Evolutionary conservation across 1,140 invertebrate genomes (phyloP), one percentile per base, ranked within the genome.

Genomic region (Drosophila elegans): DNA sequence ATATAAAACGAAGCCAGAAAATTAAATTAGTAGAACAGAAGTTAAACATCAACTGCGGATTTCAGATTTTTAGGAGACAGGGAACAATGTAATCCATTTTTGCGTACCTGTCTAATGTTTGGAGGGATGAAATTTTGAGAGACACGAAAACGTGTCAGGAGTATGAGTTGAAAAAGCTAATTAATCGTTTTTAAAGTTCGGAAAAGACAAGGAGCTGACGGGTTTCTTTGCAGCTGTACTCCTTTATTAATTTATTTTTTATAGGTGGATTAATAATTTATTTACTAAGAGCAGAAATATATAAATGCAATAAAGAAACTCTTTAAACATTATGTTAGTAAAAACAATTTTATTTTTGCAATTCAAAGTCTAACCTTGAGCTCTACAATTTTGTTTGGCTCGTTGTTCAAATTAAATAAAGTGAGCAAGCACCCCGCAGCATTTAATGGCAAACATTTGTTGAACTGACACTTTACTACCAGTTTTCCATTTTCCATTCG

Each of bases 371-470:
- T 13, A 13, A 13, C n/a, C 4, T 13, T 7, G n/a, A 13, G 5
- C 7, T 32, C 6, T 32, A 7, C 6, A 32, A 7, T 51, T 51
- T 32, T 34, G 48, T 9, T 32, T 51, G 9, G 29, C 48, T 16
- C 7, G 6, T 10, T 39, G n/a, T 44, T 27, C 34, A 41, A 55
- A 38, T 69, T 48, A 29, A 59, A 56, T 38, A 74, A 54, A 62
- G 57, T 53, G 34, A 74, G 51, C 44, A 39, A 74, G 36, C 44
- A 49, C 36, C 46, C 69, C 41, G 27, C 59, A 64, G 51, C 49
- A 44, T 76, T 56, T 60, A 45, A 44, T 48, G 44, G 11, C 55
- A 68, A 76, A 67, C 54, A 76, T 68, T 76, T 60, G 41, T 10
- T 34, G 16, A 13, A 67, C 61, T 59, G 62, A 54, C 61, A 76